A percentile compares a stretch with the other conserved stretches of the same genome.
These are phyloP conservation scores for Adoxophyes honmai DNA, from an alignment of 1,140 invertebrate species.

Conservation along the genomic window DNA sequence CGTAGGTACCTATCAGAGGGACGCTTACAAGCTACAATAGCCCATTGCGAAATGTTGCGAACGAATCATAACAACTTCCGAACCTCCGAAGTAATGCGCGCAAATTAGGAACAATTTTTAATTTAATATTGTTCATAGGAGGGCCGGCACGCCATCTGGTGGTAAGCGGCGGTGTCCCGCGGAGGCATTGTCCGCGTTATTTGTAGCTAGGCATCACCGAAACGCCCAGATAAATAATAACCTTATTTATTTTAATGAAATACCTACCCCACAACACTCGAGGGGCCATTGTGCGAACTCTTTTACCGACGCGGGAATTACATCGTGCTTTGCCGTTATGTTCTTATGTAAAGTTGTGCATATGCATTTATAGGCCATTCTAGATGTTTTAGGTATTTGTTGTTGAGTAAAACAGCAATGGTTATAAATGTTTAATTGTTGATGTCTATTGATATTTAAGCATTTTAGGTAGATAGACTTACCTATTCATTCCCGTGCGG, in stretches of 20 bases:
- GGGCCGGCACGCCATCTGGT: constrained; percentile 51
- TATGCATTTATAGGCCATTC: background rate
- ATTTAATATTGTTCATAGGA: constrained; percentile 26
- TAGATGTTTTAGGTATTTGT: no score
- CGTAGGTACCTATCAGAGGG: no score
- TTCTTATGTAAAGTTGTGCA: background rate
- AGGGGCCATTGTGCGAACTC: constrained; percentile 18
- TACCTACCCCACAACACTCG: constrained; percentile 26
- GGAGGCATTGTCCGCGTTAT: constrained; percentile 66
- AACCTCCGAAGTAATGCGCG: background rate
- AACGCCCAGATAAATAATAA: constrained; percentile 66
- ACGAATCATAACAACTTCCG: no score
- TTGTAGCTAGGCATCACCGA: constrained; percentile 66
- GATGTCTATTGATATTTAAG: no score
- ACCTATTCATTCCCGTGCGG: no score
- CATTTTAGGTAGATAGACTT: no score
- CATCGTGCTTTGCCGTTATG: background rate
- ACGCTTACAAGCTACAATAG: no score
- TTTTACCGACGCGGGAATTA: background rate
- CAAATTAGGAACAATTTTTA: constrained; percentile 22
- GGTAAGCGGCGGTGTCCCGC: constrained; percentile 57
- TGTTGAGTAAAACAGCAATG: no score
- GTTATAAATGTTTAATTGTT: no score
- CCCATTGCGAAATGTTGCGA: no score
- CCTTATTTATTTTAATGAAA: constrained; percentile 68